A percentile compares a stretch with the other conserved stretches of the same genome.
Evolutionary conservation across 1,140 invertebrate species (phyloP).

Genomic region (Proales similis): DNA sequence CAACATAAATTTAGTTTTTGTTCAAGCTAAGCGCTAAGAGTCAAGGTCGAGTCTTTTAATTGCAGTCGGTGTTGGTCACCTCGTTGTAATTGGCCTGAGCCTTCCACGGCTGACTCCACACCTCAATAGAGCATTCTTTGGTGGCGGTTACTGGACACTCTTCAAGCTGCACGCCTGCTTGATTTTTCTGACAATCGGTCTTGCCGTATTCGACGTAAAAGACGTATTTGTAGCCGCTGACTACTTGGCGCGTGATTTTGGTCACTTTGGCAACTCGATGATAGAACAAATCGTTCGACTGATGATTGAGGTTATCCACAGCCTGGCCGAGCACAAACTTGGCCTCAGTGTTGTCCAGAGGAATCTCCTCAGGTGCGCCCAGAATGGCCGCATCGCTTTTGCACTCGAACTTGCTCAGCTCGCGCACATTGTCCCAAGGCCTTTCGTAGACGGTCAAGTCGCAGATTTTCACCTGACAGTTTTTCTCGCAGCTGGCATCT

Average conservation of each 20-base stretch:
- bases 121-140: too few relatives aligned
- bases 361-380: neutral
- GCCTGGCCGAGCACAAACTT: neutral
- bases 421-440: slow-evolving; percentile 25
- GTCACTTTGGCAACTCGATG: neutral
- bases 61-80: too few relatives aligned
- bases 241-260: slow-evolving; percentile 23
- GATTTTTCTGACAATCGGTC: slow-evolving; percentile 26
- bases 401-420: slow-evolving; percentile 12
- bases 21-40: too few relatives aligned
- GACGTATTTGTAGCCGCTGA: slow-evolving; percentile 18
- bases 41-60: too few relatives aligned
- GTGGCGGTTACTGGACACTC: slow-evolving; percentile 2
- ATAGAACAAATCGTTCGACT: slow-evolving; percentile 34
- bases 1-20: too few relatives aligned
- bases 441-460: slow-evolving; percentile 12
- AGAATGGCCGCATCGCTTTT: slow-evolving; percentile 8
- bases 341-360: neutral
- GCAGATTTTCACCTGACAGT: slow-evolving; percentile 17
- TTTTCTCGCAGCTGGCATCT: slow-evolving; percentile 1
- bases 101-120: slow-evolving; percentile 16
- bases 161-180: neutral
- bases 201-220: slow-evolving; percentile 1
- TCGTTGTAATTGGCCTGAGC: too few relatives aligned
- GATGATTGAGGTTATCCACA: neutral